Evolutionary conservation across 2,113 vertebrate species (phyloP).

Genomic region (Paratilapia polleni): DNA sequence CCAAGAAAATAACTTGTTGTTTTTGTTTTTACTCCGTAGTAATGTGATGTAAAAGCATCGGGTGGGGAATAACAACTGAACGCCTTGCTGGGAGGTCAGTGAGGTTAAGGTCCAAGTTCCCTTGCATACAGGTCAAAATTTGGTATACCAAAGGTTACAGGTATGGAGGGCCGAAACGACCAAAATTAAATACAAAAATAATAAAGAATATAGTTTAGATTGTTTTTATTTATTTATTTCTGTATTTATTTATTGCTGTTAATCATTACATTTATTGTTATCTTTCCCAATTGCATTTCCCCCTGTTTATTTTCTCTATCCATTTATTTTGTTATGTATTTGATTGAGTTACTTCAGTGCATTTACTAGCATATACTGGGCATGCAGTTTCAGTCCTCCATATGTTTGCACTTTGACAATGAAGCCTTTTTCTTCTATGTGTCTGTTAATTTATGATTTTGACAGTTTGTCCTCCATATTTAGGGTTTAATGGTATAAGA

Average conservation of each 20-base stretch:
- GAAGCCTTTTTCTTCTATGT: neutral
- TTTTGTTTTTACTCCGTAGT: neutral
- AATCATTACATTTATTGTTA: neutral
- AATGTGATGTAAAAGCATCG: no score
- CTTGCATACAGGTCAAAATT: neutral
- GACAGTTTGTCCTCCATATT: neutral
- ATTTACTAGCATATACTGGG: neutral
- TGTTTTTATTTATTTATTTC: neutral
- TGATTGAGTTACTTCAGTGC: neutral
- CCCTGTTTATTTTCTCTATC: neutral
- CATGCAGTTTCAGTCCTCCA: neutral
- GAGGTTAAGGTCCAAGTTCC: neutral
- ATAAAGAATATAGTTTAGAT: neutral
- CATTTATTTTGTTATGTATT: neutral
- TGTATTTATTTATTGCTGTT: neutral
- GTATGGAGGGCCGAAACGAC: neutral
- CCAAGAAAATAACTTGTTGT: neutral
- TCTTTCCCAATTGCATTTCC: neutral
- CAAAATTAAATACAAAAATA: neutral
- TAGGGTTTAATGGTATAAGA: no score
- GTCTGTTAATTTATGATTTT: neutral
- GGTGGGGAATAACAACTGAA: rapidly evolving
- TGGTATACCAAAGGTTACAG: neutral
- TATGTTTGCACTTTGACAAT: neutral
- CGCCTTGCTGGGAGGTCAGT: neutral